These are phyloP conservation scores for Homalodisca vitripennis DNA, from an alignment of 1,140 invertebrate species.

Conservation along the genomic window DNA sequence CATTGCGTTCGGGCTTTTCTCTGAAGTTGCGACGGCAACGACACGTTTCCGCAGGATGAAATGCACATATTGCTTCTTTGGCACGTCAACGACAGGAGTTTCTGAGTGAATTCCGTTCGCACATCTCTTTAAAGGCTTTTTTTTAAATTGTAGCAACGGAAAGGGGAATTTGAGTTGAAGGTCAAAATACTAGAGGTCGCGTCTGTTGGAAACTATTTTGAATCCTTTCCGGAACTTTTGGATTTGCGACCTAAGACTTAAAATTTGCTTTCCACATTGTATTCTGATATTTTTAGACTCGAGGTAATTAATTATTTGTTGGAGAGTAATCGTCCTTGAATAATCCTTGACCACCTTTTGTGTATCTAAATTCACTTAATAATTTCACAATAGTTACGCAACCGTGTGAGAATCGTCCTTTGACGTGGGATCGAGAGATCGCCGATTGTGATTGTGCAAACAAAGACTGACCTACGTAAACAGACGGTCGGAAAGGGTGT, in stretches of 20 bases:
- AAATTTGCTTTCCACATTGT: not conserved
- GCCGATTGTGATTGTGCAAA: not conserved
- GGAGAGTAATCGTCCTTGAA: not conserved
- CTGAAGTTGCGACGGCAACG: slow-evolving; percentile 2
- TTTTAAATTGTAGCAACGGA: too few species aligned
- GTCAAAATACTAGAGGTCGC: too few species aligned
- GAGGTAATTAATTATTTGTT: not conserved
- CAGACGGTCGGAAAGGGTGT: not conserved
- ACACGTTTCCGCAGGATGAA: too few species aligned
- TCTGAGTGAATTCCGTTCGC: not conserved
- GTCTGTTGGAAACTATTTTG: too few species aligned
- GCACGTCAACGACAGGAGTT: not conserved
- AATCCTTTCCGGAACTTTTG: too few species aligned
- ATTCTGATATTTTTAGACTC: too few species aligned
- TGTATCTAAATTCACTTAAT: not conserved
- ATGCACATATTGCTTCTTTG: not conserved
- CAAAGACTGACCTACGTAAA: not conserved
- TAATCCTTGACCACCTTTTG: not conserved
- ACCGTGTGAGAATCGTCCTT: not conserved
- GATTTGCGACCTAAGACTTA: not conserved
- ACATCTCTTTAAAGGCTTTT: too few species aligned
- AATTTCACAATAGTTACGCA: not conserved
- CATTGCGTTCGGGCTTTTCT: not conserved
- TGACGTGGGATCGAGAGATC: not conserved
- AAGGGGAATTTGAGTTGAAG: too few species aligned